Evolutionary conservation across 2,113 vertebrate genomes (phyloP).

Genomic region (Sylvilagus bachmani): DNA sequence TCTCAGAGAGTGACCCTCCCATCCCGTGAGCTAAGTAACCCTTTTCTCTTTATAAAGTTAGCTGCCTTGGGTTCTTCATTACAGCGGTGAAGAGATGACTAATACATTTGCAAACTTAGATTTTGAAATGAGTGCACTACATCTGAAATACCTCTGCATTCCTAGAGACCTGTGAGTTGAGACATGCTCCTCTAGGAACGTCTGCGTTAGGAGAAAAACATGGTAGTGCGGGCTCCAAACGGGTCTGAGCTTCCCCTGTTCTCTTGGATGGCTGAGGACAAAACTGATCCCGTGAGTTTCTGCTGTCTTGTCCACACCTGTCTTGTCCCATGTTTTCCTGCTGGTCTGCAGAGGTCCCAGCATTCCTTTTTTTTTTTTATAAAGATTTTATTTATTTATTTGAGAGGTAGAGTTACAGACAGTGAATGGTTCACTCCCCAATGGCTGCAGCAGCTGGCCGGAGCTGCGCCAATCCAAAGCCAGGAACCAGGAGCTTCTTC

Average conservation of each 20-base stretch:
- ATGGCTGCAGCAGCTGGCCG: too few species aligned
- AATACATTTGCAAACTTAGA: background rate
- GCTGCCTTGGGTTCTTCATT: too few species aligned
- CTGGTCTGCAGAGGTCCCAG: background rate
- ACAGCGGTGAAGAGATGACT: too few species aligned
- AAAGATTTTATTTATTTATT: too few species aligned
- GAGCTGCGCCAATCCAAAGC: too few species aligned
- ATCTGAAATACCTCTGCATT: constrained; percentile 4
- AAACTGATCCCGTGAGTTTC: background rate
- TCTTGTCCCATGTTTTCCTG: background rate
- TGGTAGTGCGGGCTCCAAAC: background rate
- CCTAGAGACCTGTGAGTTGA: background rate
- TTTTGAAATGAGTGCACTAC: background rate
- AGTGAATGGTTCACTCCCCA: too few species aligned
- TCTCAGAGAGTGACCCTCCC: too few species aligned
- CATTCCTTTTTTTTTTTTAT: background rate
- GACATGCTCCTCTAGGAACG: background rate
- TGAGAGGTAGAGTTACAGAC: too few species aligned
- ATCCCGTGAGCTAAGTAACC: too few species aligned
- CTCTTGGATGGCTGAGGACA: background rate
- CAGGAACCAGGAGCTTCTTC: too few species aligned
- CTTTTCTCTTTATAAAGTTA: too few species aligned
- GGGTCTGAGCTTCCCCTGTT: background rate
- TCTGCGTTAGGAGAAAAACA: background rate
- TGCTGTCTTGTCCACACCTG: background rate